Conservation (phyloP, 2,797 vertebrate species). For the Molossus molossus region DNA sequence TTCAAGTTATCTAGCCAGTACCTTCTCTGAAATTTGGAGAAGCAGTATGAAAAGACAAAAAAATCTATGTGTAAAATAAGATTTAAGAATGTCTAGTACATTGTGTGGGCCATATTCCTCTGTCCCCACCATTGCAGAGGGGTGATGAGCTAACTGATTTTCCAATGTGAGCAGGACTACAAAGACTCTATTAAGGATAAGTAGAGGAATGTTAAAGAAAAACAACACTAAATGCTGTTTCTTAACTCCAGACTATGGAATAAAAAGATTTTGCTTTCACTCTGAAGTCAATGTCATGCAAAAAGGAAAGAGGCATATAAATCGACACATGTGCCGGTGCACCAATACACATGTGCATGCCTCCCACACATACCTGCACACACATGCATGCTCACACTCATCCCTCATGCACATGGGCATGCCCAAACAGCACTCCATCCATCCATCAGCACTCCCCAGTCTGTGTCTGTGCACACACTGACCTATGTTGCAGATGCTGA, state of each 20-base stretch:
- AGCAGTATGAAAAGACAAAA: background rate
- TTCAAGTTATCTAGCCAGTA: background rate
- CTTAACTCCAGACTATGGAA: background rate
- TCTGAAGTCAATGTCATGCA: background rate
- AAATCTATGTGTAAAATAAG: background rate
- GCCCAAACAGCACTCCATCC: background rate
- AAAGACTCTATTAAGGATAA: background rate
- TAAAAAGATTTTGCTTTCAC: conserved; percentile 49
- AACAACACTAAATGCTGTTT: background rate
- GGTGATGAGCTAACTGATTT: background rate
- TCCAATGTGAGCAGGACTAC: background rate
- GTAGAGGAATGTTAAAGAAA: background rate
- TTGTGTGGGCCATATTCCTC: background rate
- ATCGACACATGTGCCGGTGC: background rate
- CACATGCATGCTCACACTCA: background rate
- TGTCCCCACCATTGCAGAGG: background rate
- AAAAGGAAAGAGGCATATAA: background rate
- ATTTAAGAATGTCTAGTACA: background rate
- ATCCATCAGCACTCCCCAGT: background rate
- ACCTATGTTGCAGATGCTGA: background rate
- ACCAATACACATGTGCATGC: background rate
- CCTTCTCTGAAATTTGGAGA: background rate
- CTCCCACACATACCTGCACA: background rate
- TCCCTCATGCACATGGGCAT: background rate
- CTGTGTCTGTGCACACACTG: background rate